Base-by-base conservation (phyloP, 2,113 vertebrate species). In the Pedionomus torquatus region DNA sequence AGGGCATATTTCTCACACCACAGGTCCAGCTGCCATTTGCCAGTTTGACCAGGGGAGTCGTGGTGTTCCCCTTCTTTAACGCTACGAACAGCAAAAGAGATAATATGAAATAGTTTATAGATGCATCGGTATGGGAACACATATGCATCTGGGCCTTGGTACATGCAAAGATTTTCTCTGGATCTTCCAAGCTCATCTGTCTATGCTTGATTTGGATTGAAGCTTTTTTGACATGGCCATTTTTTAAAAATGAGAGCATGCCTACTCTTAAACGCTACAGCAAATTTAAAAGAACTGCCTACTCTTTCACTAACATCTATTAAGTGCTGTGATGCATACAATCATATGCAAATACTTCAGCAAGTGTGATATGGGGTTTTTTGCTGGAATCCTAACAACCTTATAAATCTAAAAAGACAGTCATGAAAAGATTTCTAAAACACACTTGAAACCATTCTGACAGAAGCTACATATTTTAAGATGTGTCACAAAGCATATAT, bases 41-140 rank as follows among this genome's bases (percentile, higher is more conserved):
- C 77, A 55, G 13, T 8, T 43, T 46, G n/a, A 33, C 49, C 39
- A 25, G 18, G 39, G 55, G 64, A 75, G 26, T 37, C 0, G 1
- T 2, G 33, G 65, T 0, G 0, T 10, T 83, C 6, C 25, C 25
- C 17, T 52, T 20, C 55, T 49, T 52, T 30, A 86, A 58, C 0
- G 0, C 6, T 71, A 79, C 35, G 46, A 46, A 69, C 7, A 65
- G 43, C 30, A 60, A 31, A 54, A 58, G 18, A 17, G 4, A 66
- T 23, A 82, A 37, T 19, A 24, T 9, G 3, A 61, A 51, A 64
- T 2, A 64, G 5, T 37, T 63, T 30, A 43, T 2, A n/a, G 35
- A 57, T 20, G 17, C 11, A 4, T 35, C 61, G 48, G 20, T 26
- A 28, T 0, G 0, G 1, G 12, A 39, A 61, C 3, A 17, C 6